Evolutionary conservation across 2,888 invertebrate species (phyloP), one percentile per base, ranked within the genome.

Genomic region (Drosophila buzzatii): DNA sequence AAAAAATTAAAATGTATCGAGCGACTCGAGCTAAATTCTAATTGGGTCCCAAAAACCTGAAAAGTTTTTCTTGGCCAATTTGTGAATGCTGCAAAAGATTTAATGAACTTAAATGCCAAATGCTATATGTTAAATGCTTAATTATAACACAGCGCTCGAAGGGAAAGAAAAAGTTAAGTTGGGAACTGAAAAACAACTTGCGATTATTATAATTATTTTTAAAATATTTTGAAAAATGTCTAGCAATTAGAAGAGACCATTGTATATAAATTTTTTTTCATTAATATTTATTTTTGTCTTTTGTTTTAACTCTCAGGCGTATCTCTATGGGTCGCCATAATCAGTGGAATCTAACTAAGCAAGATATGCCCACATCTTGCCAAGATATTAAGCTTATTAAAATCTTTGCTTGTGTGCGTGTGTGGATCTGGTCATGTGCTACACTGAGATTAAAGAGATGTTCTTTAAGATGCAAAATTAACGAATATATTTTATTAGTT

Each of bases 321-420:
- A 51, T 70, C 41, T 61, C 61, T 62, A 59, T 70, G 49, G 61
- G 66, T 70, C 57, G 51, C 51, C 81, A 86, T 90, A 87, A 87
- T 87, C 90, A 85, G 83, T 85, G 73, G 75, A 66, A 87, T 87
- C 90, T 89, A 70, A 77, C 90, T 89, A 70, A 77, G 73, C 81
- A 23, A 77, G 70, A 80, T 84, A 86, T 86, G 78, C 86, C 82
- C 82, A 90, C 88, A 89, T 78, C 82, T 77, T 69, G 57, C 70
- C 73, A 73, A 90, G 85, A 88, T 88, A 90, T 90, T 85, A 87
- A 87, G 87, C 90, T 87, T 90, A 87, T 87, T 87, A 87, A 84
- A 87, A 87, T 73, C 55, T 57, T 39, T 69, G 63, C 52, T 56
- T 55, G 53, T 64, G 23, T 66, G 35, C 31, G 45, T 47, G 51